Conservation (phyloP, 2,888 invertebrate species). For the Crematogaster levior region DNA sequence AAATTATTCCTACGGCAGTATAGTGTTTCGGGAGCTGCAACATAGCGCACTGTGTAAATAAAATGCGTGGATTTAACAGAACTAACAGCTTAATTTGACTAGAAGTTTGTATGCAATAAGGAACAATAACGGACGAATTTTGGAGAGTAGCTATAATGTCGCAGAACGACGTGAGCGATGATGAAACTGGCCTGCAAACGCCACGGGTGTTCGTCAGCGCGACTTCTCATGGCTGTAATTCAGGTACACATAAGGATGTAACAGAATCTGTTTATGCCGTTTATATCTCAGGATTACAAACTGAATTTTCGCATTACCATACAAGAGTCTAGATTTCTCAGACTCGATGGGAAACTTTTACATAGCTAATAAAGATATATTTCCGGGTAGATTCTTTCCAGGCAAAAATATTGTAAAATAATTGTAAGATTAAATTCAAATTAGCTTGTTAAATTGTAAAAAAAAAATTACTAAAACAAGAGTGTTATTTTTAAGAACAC, state of each 20-base stretch:
- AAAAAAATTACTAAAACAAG: not conserved
- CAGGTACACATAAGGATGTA: constrained; percentile 64
- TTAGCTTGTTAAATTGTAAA: not conserved
- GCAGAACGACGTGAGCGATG: constrained; percentile 75
- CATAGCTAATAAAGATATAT: not conserved
- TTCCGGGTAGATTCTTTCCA: not conserved
- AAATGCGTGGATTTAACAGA: constrained; percentile 12
- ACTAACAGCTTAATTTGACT: not conserved
- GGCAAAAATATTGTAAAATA: not conserved
- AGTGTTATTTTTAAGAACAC: not conserved
- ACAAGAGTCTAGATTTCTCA: not conserved
- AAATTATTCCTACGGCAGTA: not conserved
- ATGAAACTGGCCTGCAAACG: constrained; percentile 71
- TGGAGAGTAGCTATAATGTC: constrained; percentile 62
- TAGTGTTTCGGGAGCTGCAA: not conserved
- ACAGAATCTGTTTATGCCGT: not conserved
- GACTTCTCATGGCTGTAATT: constrained; percentile 73
- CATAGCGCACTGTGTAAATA: not conserved
- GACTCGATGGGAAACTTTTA: not conserved
- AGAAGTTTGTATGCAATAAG: not conserved
- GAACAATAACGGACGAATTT: not conserved
- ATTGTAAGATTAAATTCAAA: not conserved
- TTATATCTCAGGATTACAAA: not conserved
- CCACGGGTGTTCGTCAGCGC: constrained; percentile 70
- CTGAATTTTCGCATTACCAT: not conserved